Percentiles rank a stretch among this genome's conserved stretches.
Evolutionary conservation across 2,888 invertebrate genomes (phyloP).

Genomic region (Platycheirus rosarum): DNA sequence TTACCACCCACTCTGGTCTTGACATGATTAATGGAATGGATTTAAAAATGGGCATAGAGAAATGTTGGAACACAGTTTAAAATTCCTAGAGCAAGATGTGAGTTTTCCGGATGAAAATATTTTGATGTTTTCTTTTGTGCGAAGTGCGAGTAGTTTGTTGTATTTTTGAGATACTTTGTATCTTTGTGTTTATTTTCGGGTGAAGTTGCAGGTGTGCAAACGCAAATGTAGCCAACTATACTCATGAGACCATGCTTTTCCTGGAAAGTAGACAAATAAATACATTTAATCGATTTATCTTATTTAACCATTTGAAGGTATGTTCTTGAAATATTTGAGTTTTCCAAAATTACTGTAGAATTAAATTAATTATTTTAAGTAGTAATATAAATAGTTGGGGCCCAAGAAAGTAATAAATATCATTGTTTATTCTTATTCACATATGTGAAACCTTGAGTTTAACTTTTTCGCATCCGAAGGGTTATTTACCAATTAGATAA

Average conservation of each 20-base stretch:
- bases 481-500: too few species aligned
- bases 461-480: too few species aligned
- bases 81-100: not conserved
- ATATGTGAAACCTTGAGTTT: too few species aligned
- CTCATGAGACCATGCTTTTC: too few species aligned
- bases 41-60: not conserved
- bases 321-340: too few species aligned
- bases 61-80: slow-evolving; percentile 13
- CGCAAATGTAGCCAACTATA: too few species aligned
- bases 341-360: too few species aligned
- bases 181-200: too few species aligned
- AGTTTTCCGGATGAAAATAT: not conserved
- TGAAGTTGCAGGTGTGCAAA: too few species aligned
- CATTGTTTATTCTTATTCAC: too few species aligned
- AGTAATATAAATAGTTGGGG: not conserved
- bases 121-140: slow-evolving; percentile 2
- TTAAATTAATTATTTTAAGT: not conserved
- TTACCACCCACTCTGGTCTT: not conserved
- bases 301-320: not conserved
- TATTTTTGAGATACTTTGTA: too few species aligned
- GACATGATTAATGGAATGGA: slow-evolving; percentile 22
- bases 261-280: not conserved
- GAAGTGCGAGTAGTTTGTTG: not conserved
- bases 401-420: not conserved
- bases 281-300: slow-evolving; percentile 6